Base-by-base conservation (phyloP, 2,113 vertebrate genomes). In the Platichthys flesus region DNA sequence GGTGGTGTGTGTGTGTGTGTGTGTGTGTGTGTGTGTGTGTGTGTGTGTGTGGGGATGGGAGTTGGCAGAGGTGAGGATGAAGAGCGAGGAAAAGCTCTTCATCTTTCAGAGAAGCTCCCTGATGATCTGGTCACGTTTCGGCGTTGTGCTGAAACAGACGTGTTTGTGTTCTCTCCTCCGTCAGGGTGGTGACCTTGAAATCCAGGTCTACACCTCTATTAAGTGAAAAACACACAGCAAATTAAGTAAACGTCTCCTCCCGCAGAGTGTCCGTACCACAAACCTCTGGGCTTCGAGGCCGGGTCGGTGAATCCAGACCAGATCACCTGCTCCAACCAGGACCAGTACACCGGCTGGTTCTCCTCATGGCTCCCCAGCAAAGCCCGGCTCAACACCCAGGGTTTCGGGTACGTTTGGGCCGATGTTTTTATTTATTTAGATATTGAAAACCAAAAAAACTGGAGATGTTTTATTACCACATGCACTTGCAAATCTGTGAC, bases 331-430 rank as follows among this genome's bases (percentile, higher is more conserved):
- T 97, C 98, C 88, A 98, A 96, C 82, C 93, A 97, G 5, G 97
- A 98, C 57, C 97, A 99, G 90, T 99, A 99, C 73, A 95, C 94
- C 0, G 98, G 97, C 73, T 99, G 98, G 98, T 99, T 98, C 85
- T 96, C 98, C 71, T 98, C 97, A 0, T 99, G 98, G 98, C 93
- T 95, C 0, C 94, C 98, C 15, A 96, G 92, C 92, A 98, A 95
- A 82, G 98, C 98, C 5, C 93, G 97, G 6, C 97, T 99, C 73
- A 99, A 99, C 0, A 95, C 93, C 76, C 97, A 98, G 90, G 98
- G 97, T 40, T 99, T 98, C 0, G 98, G 98, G 98, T 99, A 93
- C 93, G 96, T 37, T 8, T 31, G 21, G 37, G 10, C 35, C 9
- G 31, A 23, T 23, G 23, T 23, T 23, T 23, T 23, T 23, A 23